Conservation (phyloP, 2,797 vertebrate genomes). For the Diplodus sargus region DNA sequence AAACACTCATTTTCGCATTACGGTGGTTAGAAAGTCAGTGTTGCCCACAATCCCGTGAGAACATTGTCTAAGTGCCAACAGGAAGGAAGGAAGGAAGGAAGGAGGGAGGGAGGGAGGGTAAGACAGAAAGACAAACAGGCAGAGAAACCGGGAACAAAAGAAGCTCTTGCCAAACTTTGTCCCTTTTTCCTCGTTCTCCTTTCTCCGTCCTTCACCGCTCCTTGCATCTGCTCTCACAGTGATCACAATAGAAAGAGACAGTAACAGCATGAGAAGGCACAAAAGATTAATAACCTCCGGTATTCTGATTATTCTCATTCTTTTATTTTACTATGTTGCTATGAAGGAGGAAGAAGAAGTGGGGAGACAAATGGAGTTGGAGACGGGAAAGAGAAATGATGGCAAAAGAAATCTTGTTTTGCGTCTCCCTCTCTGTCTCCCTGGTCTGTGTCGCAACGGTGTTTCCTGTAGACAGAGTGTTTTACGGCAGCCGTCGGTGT, state of each 20-base stretch:
- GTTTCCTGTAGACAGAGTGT: slow-evolving; percentile 66
- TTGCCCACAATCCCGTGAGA: slow-evolving; percentile 3
- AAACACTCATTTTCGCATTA: neutral
- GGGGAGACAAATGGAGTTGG: neutral
- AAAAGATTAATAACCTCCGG: slow-evolving; percentile 8
- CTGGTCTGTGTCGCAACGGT: slow-evolving; percentile 42
- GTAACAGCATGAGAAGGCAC: slow-evolving; percentile 5
- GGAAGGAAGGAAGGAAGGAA: neutral
- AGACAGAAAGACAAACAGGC: neutral
- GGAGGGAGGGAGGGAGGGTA: neutral
- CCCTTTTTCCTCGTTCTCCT: slow-evolving; percentile 8
- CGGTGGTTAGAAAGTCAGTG: slow-evolving; percentile 15
- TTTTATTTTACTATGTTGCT: slow-evolving; percentile 1
- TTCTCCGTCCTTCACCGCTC: neutral
- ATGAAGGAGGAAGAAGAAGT: neutral
- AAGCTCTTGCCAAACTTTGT: slow-evolving; percentile 7
- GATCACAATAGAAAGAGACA: slow-evolving; percentile 14
- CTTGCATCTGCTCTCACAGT: slow-evolving; percentile 1
- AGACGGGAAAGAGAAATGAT: slow-evolving; percentile 17
- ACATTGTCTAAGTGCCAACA: slow-evolving; percentile 31
- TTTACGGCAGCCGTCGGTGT: slow-evolving; percentile 75
- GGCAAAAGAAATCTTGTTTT: slow-evolving; percentile 6
- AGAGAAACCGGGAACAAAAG: slow-evolving; percentile 5
- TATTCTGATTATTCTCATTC: slow-evolving; percentile 5
- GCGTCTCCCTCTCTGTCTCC: slow-evolving; percentile 8